phyloP scores from a whole-genome alignment of 2,113 vertebrate genomes.

The Accipiter cooperii region DNA sequence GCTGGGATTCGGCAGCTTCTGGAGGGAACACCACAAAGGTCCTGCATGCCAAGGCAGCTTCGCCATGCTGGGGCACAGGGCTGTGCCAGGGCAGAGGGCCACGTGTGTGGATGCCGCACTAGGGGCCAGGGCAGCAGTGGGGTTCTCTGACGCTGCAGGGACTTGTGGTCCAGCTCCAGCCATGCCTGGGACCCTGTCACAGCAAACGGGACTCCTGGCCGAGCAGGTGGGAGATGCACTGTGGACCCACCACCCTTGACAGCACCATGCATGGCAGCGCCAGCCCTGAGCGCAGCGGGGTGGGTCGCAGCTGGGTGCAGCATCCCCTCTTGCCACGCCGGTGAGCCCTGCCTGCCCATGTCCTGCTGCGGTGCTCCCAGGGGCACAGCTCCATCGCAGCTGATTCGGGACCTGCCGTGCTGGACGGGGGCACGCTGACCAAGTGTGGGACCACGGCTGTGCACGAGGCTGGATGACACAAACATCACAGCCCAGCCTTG shows the following conservation, averaged over 20 bases:
- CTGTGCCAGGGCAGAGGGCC: no score
- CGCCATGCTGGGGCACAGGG: neutral
- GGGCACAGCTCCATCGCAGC: neutral
- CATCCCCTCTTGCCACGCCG: rapidly evolving
- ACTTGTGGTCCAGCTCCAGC: no score
- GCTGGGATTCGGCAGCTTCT: neutral
- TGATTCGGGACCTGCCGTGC: neutral
- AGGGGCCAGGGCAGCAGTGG: neutral
- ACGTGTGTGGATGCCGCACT: rapidly evolving
- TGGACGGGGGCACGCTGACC: neutral
- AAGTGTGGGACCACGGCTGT: neutral
- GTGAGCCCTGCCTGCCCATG: neutral
- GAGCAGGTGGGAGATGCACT: neutral
- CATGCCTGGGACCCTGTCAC: neutral
- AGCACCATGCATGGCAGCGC: neutral
- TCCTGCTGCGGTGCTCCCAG: neutral
- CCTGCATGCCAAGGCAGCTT: neutral
- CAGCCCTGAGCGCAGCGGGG: no score
- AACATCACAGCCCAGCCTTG: no score
- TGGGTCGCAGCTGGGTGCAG: neutral
- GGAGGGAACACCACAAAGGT: neutral
- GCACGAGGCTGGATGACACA: neutral
- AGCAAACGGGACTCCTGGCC: neutral
- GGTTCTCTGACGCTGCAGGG: neutral
- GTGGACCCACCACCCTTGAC: no score